Evolutionary conservation across 2,888 invertebrate genomes (phyloP).

Genomic region (Branchellion lobata): DNA sequence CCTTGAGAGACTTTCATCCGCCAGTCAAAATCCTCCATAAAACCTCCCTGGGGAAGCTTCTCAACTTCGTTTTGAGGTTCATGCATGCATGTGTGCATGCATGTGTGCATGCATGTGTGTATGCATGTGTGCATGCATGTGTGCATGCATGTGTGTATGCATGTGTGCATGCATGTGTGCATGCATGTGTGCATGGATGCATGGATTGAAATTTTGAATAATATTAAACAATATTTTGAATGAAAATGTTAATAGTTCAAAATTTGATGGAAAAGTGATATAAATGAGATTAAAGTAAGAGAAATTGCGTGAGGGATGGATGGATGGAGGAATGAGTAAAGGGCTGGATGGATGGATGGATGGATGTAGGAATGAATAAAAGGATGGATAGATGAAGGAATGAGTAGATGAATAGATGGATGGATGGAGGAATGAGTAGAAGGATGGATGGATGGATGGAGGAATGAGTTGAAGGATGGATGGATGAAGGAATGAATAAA

Average conservation of each 20-base stretch:
- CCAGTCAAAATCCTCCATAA: constrained; percentile 25
- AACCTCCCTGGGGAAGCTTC: not conserved
- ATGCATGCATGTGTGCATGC: constrained; percentile 26
- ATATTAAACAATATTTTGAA: not conserved
- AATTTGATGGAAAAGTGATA: not conserved
- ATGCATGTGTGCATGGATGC: no score
- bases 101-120: not conserved
- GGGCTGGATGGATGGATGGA: not conserved
- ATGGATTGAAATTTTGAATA: no score
- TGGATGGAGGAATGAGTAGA: not conserved
- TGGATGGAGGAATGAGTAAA: not conserved
- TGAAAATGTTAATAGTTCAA: not conserved
- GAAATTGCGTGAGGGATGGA: no score
- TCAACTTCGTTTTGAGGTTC: constrained; percentile 33
- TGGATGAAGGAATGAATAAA: not conserved
- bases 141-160: not conserved
- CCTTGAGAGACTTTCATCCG: constrained; percentile 30
- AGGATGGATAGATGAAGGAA: not conserved
- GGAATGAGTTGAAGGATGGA: not conserved
- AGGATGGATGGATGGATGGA: not conserved
- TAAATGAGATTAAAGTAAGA: not conserved
- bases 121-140: constrained; percentile 14
- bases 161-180: not conserved
- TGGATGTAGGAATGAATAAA: not conserved
- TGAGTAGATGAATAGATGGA: not conserved